Conservation (phyloP, 2,113 vertebrate species). For the Otocyon megalotis region DNA sequence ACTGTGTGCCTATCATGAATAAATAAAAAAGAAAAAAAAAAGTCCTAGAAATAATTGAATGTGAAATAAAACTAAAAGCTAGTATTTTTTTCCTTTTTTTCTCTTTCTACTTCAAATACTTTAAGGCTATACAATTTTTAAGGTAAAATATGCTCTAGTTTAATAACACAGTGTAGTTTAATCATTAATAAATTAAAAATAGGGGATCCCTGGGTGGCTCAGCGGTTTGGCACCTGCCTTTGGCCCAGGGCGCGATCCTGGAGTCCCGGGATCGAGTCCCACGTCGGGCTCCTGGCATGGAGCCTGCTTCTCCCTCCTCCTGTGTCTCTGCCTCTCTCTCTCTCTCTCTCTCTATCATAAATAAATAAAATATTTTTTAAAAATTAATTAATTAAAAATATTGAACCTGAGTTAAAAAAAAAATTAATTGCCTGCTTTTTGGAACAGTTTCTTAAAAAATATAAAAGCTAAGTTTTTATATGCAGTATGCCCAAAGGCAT, state of each 20-base stretch:
- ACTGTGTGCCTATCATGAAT: no score
- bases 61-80: conserved; percentile 34
- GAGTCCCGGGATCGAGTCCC: no score
- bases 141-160: neutral
- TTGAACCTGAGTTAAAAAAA: conserved; percentile 9
- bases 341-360: no score
- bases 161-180: neutral
- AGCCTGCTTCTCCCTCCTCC: no score
- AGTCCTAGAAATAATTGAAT: conserved; percentile 9
- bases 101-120: no score
- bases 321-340: no score
- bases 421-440: conserved; percentile 1
- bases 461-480: neutral
- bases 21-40: neutral
- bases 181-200: conserved; percentile 28
- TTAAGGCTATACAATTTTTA: neutral
- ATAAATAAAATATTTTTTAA: no score
- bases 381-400: neutral
- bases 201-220: no score
- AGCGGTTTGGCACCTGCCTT: no score
- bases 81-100: no score
- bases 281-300: no score
- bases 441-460: neutral
- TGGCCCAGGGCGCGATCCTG: no score
- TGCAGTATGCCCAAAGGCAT: neutral